Conservation (phyloP, 2,113 vertebrate genomes). For the Rutilus rutilus region DNA sequence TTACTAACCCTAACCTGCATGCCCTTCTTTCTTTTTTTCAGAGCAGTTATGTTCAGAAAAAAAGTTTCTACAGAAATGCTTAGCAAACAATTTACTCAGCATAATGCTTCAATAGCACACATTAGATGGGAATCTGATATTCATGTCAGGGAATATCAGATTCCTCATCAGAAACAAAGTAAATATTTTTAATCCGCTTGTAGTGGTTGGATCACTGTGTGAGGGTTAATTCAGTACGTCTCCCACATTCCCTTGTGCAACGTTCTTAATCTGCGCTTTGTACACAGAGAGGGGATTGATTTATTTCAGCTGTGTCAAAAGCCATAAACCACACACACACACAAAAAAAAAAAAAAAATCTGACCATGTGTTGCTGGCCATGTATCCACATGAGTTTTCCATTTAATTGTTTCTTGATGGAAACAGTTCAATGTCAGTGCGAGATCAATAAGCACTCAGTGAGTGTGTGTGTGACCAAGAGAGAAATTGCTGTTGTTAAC, state of each 20-base stretch:
- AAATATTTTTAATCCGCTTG: constrained; percentile 53
- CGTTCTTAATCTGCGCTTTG: constrained; percentile 41
- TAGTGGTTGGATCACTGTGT: constrained; percentile 1
- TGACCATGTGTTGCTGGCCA: constrained; percentile 22
- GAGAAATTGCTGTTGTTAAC: constrained; percentile 45
- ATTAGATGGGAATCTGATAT: constrained; percentile 44
- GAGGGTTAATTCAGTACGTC: constrained; percentile 46
- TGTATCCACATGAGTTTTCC: constrained; percentile 12
- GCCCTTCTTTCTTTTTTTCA: background rate
- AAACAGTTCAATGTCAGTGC: constrained; percentile 30
- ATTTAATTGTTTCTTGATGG: constrained; percentile 42
- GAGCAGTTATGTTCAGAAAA: background rate
- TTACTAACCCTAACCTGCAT: background rate
- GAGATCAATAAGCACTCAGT: constrained; percentile 29
- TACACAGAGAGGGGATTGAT: constrained; percentile 45
- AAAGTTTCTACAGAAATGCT: constrained; percentile 4
- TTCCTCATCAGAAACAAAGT: constrained; percentile 42
- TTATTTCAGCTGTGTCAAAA: constrained; percentile 35
- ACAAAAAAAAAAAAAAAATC: background rate
- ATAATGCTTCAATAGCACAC: constrained; percentile 7
- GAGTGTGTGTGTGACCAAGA: background rate
- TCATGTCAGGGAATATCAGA: background rate
- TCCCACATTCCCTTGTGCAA: background rate
- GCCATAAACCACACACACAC: constrained; percentile 23
- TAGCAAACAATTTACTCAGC: constrained; percentile 34